Base-by-base conservation (phyloP, 2,888 invertebrate species). In the Dioctria linearis region DNA sequence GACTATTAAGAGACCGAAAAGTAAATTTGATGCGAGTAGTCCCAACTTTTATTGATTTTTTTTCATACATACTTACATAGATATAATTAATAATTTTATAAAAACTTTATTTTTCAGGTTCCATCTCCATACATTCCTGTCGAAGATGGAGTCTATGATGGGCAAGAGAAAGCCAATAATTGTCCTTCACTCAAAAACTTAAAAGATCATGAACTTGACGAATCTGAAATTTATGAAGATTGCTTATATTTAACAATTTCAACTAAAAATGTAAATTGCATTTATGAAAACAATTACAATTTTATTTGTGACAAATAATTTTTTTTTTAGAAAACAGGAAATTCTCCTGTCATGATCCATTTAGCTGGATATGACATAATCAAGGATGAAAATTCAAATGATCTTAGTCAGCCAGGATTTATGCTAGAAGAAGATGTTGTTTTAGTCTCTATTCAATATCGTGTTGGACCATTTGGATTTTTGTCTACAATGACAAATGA, bases 401-500 rank as follows among this genome's bases (percentile, higher is more conserved):
- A 46, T 8, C 8, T 46, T 1, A 46, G 46, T 46, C 46, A 46
- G 5, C 8, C 5, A 6, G 5, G 46, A 8, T 25, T 25, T 25
- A 25, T 25, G 25, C 84, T 90, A 43, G 90, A 90, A 82, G 84
- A 88, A 65, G 89, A 91, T 83, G 86, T 91, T 9, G 87, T 91
- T 0, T 84, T 91, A 42, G 90, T 91, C 0, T 88, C 89, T 2
- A 85, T 90, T 11, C 90, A 90, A 61, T 91, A 91, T 85, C 88
- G 91, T 43, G 85, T 91, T 1, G 91, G 90, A 46, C 90, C 90
- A 3, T 87, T 91, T 3, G 90, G 89, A 25, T 90, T 90, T 83
- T 81, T 90, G 59, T 88, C 89, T 8, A 87, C 90, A 11, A 87
- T 88, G 81, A 88, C 88, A 49, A 86, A 87, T n/a, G 86, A 85